phyloP scores from a whole-genome alignment of 2,113 vertebrate species.

The Coptodon bakossiorum region DNA sequence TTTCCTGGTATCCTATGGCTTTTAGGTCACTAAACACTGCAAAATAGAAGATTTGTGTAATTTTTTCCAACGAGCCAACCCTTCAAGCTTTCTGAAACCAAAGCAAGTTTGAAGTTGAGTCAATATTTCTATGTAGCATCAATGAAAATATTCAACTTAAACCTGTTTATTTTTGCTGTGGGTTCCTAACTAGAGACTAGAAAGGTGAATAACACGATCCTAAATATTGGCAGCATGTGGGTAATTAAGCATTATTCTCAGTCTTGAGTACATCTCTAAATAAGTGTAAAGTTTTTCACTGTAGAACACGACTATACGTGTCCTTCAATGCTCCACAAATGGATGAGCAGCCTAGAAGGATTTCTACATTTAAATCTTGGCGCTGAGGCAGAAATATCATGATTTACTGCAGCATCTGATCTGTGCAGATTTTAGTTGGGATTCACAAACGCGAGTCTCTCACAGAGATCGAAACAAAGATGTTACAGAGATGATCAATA shows the following conservation, averaged over 20 bases:
- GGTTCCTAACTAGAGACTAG: not conserved
- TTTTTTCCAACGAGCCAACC: accelerated
- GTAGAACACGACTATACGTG: not conserved
- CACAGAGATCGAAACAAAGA: not conserved
- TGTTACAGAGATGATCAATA: not conserved
- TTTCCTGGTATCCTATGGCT: too few relatives aligned
- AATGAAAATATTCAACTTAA: not conserved
- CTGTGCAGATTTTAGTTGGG: not conserved
- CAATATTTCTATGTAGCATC: not conserved
- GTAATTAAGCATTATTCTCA: not conserved
- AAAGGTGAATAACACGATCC: not conserved
- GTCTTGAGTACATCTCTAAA: not conserved
- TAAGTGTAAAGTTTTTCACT: not conserved
- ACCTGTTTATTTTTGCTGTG: not conserved
- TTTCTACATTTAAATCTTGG: not conserved
- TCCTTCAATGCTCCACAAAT: not conserved
- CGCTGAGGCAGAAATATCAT: not conserved
- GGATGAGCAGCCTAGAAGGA: not conserved
- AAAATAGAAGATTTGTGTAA: not conserved
- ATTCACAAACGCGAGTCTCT: not conserved
- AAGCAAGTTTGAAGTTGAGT: not conserved
- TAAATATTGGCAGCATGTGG: not conserved
- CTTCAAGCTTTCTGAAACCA: not conserved
- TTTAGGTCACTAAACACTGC: not conserved
- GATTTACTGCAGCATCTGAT: not conserved